Evolutionary conservation across 2,797 vertebrate genomes (phyloP).

Genomic region (Anolis apletophallus): DNA sequence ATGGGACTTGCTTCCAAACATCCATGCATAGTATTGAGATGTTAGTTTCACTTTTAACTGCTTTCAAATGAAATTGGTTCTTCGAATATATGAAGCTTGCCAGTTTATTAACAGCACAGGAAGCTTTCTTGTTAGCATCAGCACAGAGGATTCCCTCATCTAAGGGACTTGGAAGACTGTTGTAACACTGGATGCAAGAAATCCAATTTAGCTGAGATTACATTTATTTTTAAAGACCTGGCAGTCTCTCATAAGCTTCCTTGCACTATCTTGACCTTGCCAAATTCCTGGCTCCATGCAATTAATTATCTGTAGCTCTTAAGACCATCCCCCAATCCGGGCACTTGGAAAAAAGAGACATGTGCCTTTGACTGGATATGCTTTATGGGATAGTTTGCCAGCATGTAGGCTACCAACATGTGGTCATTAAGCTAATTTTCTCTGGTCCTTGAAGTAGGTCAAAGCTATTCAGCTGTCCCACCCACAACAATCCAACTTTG

Average conservation of each 20-base stretch:
- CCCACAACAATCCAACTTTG: constrained; percentile 31
- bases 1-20: neutral
- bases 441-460: constrained; percentile 43
- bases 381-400: constrained; percentile 54
- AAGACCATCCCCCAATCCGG: constrained; percentile 55
- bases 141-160: neutral
- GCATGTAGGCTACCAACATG: constrained; percentile 57
- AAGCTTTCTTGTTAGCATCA: constrained; percentile 17
- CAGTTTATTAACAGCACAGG: neutral
- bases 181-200: constrained; percentile 19
- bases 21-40: neutral
- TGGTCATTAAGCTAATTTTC: constrained; percentile 66
- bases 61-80: neutral
- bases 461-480: constrained; percentile 37
- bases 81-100: neutral
- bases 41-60: constrained; percentile 3
- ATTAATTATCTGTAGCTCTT: constrained; percentile 37
- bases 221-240: constrained; percentile 49
- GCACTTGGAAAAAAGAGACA: constrained; percentile 49
- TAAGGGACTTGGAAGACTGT: constrained; percentile 34
- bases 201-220: constrained; percentile 51
- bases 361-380: constrained; percentile 38
- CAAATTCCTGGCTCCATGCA: constrained; percentile 40
- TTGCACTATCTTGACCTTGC: constrained; percentile 44
- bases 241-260: constrained; percentile 36